Evolutionary conservation across 1,140 invertebrate genomes (phyloP), one percentile per base, ranked within the genome.

Genomic region (Drosophila hydei): DNA sequence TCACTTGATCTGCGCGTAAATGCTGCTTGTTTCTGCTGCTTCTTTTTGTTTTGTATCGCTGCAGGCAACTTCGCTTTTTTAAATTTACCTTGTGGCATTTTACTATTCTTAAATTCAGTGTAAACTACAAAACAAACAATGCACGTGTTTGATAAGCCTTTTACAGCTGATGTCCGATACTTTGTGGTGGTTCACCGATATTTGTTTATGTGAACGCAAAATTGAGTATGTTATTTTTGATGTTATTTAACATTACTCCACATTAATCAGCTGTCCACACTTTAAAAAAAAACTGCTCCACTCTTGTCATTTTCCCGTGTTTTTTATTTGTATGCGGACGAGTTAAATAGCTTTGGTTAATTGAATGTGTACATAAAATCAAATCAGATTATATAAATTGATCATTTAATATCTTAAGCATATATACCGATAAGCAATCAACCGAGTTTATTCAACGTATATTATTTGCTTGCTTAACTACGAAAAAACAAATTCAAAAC

Each of bases 51-150:
- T 67, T 94, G 93, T 27, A 90, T 79, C 8, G 80, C 76, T 12
- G 90, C 63, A 2, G 94, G 94, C 11, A 93, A 27, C 75, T 94
- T 94, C 0, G 92, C 75, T 80, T 94, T 92, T 91, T 94, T 94
- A 48, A 94, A 90, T 79, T 94, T 94, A 62, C 94, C 94, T 87
- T 94, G 94, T 0, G 93, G 91, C 94, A 94, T 94, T 65, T 60
- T 47, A 6, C 12, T 61, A 1, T 23, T 55, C 25, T 4, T 30
- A 8, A 27, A 42, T 8, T 7, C n/a, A 42, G 16, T 8, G 6
- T 6, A 27, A 14, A 52, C 14, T 12, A 30, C 18, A 21, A 51
- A 2, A 11, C 47, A 52, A 36, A 16, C 18, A 12, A 23, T 52
- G 71, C 81, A 88, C 81, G 83, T 87, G 59, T 72, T 61, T 56